Base-by-base conservation (phyloP, 2,888 invertebrate species). In the Patella depressa region DNA sequence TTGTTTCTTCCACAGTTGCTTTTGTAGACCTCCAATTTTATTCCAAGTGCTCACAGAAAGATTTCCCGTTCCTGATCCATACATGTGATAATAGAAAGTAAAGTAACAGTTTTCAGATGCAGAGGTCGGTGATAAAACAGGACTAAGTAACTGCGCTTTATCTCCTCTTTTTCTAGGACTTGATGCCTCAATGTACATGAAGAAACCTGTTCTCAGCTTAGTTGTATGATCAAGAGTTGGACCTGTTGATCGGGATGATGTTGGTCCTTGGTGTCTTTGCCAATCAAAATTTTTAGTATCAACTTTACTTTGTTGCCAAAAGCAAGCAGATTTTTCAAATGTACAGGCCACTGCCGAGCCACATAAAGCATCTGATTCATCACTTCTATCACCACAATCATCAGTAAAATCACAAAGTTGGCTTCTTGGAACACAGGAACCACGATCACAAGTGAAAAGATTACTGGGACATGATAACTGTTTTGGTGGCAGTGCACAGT, bases 141-240 rank as follows among this genome's bases (percentile, higher is more conserved):
- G 85, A 76, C 88, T 87, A 7, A 87, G 53, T 3, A 94, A 81
- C 72, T 87, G 75, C 7, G 89, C 89, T 72, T 82, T 84, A 71
- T 89, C 88, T 7, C 88, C 89, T 17, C 19, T 24, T 74, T 77
- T 79, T 45, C 85, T 79, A n/a, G 89, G 88, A 1, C 76, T 75
- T 12, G 88, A 89, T n/a, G 88, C 77, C 78, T 90, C 90, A 53
- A 87, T 84, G 77, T 87, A 89, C n/a, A 89, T 71, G 77, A 86
- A 90, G 53, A 85, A 84, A 9, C 90, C 90, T 53, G 83, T 76
- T n/a, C 78, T 78, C 0, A 81, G 71, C n/a, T 83, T 86, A 14
- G 83, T 81, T 1, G 87, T 85, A 74, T 88, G 88, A 75, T 88
- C 88, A 53, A 84, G 78, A 19, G 83, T 80, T 15, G 88, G 88